Evolutionary conservation across 2,797 vertebrate species (phyloP), one percentile per base, ranked within the genome.

Genomic region (Anisognathus igniventris): DNA sequence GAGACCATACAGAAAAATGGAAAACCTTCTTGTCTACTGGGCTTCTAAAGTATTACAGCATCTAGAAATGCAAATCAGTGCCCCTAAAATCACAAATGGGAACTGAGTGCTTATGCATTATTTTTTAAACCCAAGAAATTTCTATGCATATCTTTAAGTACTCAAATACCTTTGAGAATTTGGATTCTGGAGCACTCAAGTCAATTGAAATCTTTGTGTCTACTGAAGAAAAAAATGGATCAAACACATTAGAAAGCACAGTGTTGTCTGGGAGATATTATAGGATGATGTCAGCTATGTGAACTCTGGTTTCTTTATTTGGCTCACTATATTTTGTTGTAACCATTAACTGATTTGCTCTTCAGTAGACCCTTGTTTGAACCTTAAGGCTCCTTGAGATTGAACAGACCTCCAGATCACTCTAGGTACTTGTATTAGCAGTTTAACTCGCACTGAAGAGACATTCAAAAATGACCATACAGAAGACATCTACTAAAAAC

Each of bases 291-390:
- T 98, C 97, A 98, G 93, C 81, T 95, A 93, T 91, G 81, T 85
- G 95, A 97, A 98, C 97, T 98, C 72, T 96, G 87, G 92, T 95
- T 97, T 95, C 97, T 98, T 98, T 97, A 98, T 97, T 93, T 97
- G 93, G 82, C 80, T 97, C 96, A 92, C 96, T 97, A 94, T 68
- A 93, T 96, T 97, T 96, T 95, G 92, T 96, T 95, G 95, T 96
- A 96, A 97, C 96, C 79, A 97, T 96, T 94, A 97, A 96, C 88
- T 94, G 96, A 96, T 96, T 97, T 97, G 82, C 82, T 98, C 86
- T 94, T 94, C 94, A 94, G 93, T 47, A 97, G 95, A 97, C 90
- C 90, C 77, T 58, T 97, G 91, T 97, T 96, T 97, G 95, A 97
- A 97, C 86, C 90, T 97, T 93, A 96, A 95, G 92, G 86, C 90